Evolutionary conservation across 1,140 invertebrate species (phyloP).

Genomic region (Sweltsa coloradensis): DNA sequence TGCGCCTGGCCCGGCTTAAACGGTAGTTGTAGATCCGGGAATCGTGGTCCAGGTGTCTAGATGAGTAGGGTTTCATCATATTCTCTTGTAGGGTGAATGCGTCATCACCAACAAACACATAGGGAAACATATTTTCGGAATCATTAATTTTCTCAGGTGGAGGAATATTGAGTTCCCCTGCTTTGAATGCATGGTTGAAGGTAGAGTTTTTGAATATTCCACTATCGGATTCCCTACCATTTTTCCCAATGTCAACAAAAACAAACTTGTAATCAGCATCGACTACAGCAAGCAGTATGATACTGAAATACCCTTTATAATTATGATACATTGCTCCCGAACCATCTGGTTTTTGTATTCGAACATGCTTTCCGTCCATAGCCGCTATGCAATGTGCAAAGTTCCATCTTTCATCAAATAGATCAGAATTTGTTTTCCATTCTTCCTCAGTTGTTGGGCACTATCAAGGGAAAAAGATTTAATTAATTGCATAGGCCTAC

Average conservation of each 20-base stretch:
- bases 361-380: too few species aligned
- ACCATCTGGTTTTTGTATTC: too few species aligned
- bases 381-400: too few species aligned
- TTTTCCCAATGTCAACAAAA: slow-evolving; percentile 21
- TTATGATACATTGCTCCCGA: too few species aligned
- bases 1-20: slow-evolving; percentile 24
- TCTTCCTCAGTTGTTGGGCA: too few species aligned
- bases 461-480: too few species aligned
- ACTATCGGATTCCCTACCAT: slow-evolving; percentile 21
- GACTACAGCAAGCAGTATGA: slow-evolving; percentile 23
- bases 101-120: slow-evolving; percentile 22
- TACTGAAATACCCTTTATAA: slow-evolving; percentile 24
- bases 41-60: slow-evolving; percentile 19
- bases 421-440: too few species aligned
- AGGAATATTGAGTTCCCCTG: too few species aligned
- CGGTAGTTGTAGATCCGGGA: slow-evolving; percentile 29
- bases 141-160: slow-evolving; percentile 8
- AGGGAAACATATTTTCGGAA: neutral
- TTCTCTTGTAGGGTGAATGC: slow-evolving; percentile 29
- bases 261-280: slow-evolving; percentile 23
- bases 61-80: slow-evolving; percentile 32
- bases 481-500: too few species aligned
- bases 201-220: too few species aligned
- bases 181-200: too few species aligned
- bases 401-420: too few species aligned